These are phyloP conservation scores for Apamea sordens DNA, from an alignment of 2,888 invertebrate genomes.

Conservation along the genomic window DNA sequence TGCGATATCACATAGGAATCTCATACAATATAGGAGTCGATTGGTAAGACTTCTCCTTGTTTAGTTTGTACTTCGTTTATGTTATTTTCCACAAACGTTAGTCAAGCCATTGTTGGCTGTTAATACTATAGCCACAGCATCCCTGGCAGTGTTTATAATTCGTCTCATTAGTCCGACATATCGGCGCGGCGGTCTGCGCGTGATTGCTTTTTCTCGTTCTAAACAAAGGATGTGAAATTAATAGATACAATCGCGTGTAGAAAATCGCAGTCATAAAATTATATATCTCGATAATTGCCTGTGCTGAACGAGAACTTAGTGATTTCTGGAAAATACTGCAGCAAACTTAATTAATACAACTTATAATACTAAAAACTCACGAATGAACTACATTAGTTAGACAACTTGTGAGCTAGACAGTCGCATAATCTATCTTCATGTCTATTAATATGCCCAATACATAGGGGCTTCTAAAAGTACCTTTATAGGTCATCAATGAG, in stretches of 20 bases:
- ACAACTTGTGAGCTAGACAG: slow-evolving; percentile 9
- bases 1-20: neutral
- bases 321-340: slow-evolving; percentile 17
- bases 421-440: slow-evolving; percentile 9
- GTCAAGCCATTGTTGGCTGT: slow-evolving; percentile 15
- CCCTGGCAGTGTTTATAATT: slow-evolving; percentile 20
- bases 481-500: slow-evolving; percentile 2
- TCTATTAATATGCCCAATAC: slow-evolving; percentile 14
- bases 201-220: slow-evolving; percentile 38
- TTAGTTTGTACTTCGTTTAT: neutral
- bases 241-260: slow-evolving; percentile 59
- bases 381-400: neutral
- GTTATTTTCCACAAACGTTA: slow-evolving; percentile 18
- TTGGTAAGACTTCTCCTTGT: slow-evolving; percentile 4
- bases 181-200: neutral
- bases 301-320: slow-evolving; percentile 7
- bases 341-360: neutral
- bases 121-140: neutral
- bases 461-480: slow-evolving; percentile 12
- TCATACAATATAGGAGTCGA: neutral
- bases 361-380: neutral
- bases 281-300: slow-evolving; percentile 26
- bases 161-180: slow-evolving; percentile 14
- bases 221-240: slow-evolving; percentile 70
- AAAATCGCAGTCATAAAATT: slow-evolving; percentile 40